Evolutionary conservation across 2,888 invertebrate species (phyloP).

Genomic region (Tenthredo scrophulariae): DNA sequence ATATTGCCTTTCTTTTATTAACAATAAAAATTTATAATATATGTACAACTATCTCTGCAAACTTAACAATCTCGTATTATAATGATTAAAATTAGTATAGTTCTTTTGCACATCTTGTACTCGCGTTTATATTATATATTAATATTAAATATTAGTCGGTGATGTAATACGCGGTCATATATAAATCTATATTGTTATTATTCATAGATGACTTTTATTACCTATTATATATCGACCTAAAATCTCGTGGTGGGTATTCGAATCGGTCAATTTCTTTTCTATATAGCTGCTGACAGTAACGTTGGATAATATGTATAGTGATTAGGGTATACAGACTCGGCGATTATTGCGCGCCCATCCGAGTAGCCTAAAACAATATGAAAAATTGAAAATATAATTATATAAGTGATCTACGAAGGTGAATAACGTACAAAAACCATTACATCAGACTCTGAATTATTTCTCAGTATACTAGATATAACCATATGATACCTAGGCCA

Average conservation of each 20-base stretch:
- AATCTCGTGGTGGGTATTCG: background rate
- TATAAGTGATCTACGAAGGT: constrained; percentile 4
- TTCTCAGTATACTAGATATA: background rate
- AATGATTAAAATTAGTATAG: constrained; percentile 10
- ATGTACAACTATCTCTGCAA: constrained; percentile 68
- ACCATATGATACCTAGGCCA: background rate
- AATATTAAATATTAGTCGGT: background rate
- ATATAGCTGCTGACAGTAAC: background rate
- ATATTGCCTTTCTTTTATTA: constrained; percentile 61
- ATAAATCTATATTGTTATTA: background rate
- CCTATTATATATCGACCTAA: background rate
- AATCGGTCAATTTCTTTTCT: constrained; percentile 3
- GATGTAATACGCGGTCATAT: constrained; percentile 4
- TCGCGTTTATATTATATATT: constrained; percentile 6
- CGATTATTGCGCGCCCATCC: constrained; percentile 33
- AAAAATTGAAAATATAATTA: constrained; percentile 1
- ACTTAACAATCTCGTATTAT: constrained; percentile 59
- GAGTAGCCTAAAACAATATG: constrained; percentile 28
- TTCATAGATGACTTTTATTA: constrained; percentile 21
- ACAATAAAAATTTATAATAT: constrained; percentile 59
- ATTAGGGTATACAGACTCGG: constrained; percentile 16
- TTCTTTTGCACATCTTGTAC: constrained; percentile 45
- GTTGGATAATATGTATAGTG: background rate
- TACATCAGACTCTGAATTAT: constrained; percentile 12
- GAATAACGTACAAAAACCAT: background rate